These are phyloP conservation scores for Kryptolebias ocellatus DNA, from an alignment of 2,797 vertebrate genomes.

Conservation along the genomic window DNA sequence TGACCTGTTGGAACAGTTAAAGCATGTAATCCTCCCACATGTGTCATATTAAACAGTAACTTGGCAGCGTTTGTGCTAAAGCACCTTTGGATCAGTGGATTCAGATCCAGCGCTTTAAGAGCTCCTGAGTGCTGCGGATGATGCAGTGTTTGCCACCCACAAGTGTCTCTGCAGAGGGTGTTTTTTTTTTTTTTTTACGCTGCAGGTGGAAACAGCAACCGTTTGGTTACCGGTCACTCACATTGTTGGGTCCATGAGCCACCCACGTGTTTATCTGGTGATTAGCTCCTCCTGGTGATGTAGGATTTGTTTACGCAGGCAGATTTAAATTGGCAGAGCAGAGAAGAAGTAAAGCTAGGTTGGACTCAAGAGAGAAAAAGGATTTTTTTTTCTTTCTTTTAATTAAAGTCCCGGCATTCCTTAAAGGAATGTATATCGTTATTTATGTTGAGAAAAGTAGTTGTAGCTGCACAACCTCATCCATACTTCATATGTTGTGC, in stretches of 20 bases:
- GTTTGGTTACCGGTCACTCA: slow-evolving; percentile 40
- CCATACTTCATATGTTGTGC: no score
- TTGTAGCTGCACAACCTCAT: no score
- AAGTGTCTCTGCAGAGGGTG: slow-evolving; percentile 13
- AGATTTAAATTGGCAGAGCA: slow-evolving; percentile 26
- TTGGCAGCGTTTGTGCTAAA: slow-evolving; percentile 14
- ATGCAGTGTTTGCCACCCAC: slow-evolving; percentile 36
- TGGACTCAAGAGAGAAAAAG: slow-evolving; percentile 17
- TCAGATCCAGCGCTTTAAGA: slow-evolving; percentile 29
- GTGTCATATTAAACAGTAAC: slow-evolving; percentile 18
- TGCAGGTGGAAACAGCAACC: slow-evolving; percentile 38
- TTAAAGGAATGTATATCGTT: no score
- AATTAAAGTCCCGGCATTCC: no score
- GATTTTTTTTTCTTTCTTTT: no score
- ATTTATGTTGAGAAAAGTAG: no score
- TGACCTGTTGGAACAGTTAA: not conserved
- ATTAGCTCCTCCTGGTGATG: slow-evolving; percentile 32
- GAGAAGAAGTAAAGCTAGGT: slow-evolving; percentile 22
- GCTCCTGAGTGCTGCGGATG: slow-evolving; percentile 27
- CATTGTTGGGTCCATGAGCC: slow-evolving; percentile 4
- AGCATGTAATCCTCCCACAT: slow-evolving; percentile 17
- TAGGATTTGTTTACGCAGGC: slow-evolving; percentile 31
- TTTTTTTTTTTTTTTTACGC: slow-evolving; percentile 13
- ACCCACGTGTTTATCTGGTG: slow-evolving; percentile 28
- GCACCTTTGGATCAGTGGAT: slow-evolving; percentile 11